These are phyloP conservation scores for Glaucomys volans DNA, from an alignment of 2,113 vertebrate genomes.

Conservation along the genomic window DNA sequence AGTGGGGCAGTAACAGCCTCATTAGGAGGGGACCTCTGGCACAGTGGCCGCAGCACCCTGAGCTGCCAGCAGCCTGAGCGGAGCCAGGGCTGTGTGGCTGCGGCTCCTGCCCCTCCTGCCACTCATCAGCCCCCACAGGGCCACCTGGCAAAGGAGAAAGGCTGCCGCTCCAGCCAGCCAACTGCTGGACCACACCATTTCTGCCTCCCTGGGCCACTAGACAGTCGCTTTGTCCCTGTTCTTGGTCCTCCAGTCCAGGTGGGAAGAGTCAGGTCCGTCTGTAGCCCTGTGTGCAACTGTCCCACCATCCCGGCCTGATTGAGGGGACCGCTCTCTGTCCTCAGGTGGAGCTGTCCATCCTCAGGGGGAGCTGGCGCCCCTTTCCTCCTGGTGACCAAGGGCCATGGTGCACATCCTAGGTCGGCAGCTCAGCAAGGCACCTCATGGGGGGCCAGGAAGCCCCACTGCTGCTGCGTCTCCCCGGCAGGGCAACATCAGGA, in stretches of 20 bases:
- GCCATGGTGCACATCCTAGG: no score
- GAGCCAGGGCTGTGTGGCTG: conserved; percentile 67
- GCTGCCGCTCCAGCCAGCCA: not conserved
- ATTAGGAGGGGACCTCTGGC: conserved; percentile 76
- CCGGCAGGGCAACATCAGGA: fast-evolving
- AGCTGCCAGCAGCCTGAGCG: conserved; percentile 72
- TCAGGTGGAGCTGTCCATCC: fast-evolving
- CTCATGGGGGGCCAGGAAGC: fast-evolving
- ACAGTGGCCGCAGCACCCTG: conserved; percentile 58
- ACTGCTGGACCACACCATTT: not conserved
- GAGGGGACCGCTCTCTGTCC: fast-evolving
- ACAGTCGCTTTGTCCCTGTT: fast-evolving
- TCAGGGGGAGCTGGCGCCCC: no score
- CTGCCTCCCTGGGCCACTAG: not conserved
- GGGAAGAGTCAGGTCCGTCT: no score
- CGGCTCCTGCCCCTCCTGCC: conserved; percentile 82
- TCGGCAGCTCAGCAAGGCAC: no score
- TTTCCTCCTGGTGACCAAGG: no score
- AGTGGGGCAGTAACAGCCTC: conserved; percentile 84
- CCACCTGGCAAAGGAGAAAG: no score
- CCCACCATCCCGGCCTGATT: no score
- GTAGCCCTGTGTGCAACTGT: fast-evolving
- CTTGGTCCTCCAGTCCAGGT: not conserved
- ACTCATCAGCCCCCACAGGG: conserved; percentile 90
- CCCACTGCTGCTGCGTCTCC: fast-evolving